These are phyloP conservation scores for Dendrocincla fuliginosa DNA, from an alignment of 2,797 vertebrate genomes.

Conservation along the genomic window DNA sequence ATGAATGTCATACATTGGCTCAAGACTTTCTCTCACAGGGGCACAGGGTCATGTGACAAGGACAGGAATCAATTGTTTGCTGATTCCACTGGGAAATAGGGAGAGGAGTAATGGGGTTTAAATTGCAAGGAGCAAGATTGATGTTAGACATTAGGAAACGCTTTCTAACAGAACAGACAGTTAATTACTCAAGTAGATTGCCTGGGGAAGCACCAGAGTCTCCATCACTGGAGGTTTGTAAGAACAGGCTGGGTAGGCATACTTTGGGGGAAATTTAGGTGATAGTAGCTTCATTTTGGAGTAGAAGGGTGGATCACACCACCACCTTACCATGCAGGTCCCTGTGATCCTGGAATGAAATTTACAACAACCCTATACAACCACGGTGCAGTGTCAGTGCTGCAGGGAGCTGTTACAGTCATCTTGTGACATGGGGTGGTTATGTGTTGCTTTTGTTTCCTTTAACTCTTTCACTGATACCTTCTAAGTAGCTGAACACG, in stretches of 20 bases:
- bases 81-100: not conserved
- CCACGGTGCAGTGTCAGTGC: fast-evolving
- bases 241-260: not conserved
- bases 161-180: conserved; percentile 8
- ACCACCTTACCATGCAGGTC: not conserved
- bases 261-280: not conserved
- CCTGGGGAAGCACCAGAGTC: not conserved
- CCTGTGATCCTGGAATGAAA: not conserved
- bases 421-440: fast-evolving
- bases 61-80: not conserved
- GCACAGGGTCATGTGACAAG: fast-evolving
- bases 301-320: not conserved
- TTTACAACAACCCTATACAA: fast-evolving
- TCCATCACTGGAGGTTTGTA: not conserved
- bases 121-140: conserved; percentile 1
- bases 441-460: not conserved
- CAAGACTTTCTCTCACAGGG: not conserved
- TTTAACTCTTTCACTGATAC: not conserved
- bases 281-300: not conserved
- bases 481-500: not conserved
- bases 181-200: conserved; percentile 47
- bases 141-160: not conserved
- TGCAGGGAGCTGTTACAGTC: not conserved
- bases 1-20: fast-evolving
- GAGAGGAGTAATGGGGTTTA: not conserved